These are phyloP conservation scores for Misgurnus anguillicaudatus DNA, from an alignment of 2,113 vertebrate genomes.

Conservation along the genomic window DNA sequence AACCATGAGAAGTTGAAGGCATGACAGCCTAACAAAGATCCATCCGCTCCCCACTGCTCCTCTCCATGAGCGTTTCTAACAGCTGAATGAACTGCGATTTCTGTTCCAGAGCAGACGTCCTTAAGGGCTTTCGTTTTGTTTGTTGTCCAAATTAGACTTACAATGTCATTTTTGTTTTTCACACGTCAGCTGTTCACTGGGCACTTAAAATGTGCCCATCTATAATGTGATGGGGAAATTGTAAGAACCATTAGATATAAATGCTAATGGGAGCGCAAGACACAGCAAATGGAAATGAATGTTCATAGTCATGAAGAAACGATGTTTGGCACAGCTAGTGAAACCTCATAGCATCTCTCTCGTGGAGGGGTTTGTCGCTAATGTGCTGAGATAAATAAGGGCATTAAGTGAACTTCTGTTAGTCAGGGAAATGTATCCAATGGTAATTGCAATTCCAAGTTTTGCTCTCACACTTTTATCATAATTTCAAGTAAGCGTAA, in stretches of 20 bases:
- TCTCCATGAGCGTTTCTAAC: constrained; percentile 1
- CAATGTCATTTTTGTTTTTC: constrained; percentile 24
- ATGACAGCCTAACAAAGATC: constrained; percentile 37
- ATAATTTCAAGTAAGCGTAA: constrained; percentile 9
- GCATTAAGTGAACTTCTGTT: constrained; percentile 22
- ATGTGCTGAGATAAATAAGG: background rate
- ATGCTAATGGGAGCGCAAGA: constrained; percentile 11
- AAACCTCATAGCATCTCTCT: background rate
- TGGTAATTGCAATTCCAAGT: constrained; percentile 38
- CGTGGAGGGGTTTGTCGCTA: constrained; percentile 12
- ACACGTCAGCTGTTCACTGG: constrained; percentile 19
- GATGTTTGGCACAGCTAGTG: background rate
- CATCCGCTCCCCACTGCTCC: constrained; percentile 22
- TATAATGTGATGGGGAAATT: constrained; percentile 1
- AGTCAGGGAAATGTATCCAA: background rate
- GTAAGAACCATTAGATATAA: background rate
- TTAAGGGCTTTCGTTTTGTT: constrained; percentile 29
- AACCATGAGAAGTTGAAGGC: constrained; percentile 27
- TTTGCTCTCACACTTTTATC: constrained; percentile 31
- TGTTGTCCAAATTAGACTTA: constrained; percentile 12
- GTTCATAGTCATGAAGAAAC: constrained; percentile 1
- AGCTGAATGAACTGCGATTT: constrained; percentile 30
- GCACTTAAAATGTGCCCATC: background rate
- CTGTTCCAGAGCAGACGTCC: constrained; percentile 18
- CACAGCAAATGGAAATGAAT: background rate